Percentiles rank a stretch among this genome's conserved stretches.
Evolutionary conservation across 2,797 vertebrate genomes (phyloP).

Genomic region (Danionella dracula): DNA sequence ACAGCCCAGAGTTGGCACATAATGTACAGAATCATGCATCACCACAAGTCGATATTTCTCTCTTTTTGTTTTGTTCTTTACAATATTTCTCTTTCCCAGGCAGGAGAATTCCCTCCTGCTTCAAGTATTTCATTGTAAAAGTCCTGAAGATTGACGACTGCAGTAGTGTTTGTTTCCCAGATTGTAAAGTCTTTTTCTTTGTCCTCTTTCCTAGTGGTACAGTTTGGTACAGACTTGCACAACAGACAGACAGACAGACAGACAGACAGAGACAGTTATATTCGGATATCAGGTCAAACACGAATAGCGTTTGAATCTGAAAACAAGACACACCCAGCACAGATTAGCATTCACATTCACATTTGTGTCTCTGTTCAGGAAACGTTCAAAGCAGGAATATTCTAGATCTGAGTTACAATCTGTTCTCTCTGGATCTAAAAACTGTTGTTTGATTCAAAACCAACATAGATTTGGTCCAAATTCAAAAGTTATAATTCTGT

Average conservation of each 20-base stretch:
- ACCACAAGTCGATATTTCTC: constrained; percentile 70
- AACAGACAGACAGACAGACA: constrained; percentile 74
- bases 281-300: constrained; percentile 1
- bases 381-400: background rate
- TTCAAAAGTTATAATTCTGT: too few species aligned
- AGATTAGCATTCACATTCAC: background rate
- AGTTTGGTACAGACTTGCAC: constrained; percentile 28
- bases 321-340: constrained; percentile 2
- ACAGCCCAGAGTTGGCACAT: constrained; percentile 86
- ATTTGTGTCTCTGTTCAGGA: constrained; percentile 7
- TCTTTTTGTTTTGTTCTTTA: constrained; percentile 64
- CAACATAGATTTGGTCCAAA: too few species aligned
- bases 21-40: constrained; percentile 48
- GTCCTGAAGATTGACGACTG: constrained; percentile 83
- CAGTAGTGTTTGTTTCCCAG: constrained; percentile 49
- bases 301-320: background rate
- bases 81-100: constrained; percentile 66
- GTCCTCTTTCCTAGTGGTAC: constrained; percentile 57
- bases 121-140: constrained; percentile 93
- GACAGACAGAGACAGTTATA: constrained; percentile 35
- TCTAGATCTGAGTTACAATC: background rate
- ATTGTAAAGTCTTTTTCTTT: constrained; percentile 64
- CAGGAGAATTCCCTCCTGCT: constrained; percentile 79
- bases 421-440: too few species aligned
- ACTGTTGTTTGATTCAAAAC: too few species aligned